A percentile compares a stretch with the other conserved stretches of the same genome.
phyloP scores from a whole-genome alignment of 2,113 vertebrate species.

The Anguilla rostrata region DNA sequence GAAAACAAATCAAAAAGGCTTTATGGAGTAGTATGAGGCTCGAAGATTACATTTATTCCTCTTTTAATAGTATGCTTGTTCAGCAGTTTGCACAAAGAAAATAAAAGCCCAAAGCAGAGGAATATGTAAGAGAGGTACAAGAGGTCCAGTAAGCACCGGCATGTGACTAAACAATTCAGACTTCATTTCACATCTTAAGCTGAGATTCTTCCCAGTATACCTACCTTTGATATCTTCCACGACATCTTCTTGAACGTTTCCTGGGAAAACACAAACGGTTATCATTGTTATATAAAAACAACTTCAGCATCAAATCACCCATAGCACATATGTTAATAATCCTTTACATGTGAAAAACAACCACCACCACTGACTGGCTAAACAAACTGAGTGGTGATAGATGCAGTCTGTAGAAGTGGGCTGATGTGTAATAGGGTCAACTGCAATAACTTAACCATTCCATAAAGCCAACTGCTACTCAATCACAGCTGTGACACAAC shows the following conservation, averaged over 20 bases:
- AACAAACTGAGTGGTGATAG: background rate
- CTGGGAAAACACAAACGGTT: constrained; percentile 56
- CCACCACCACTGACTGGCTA: background rate
- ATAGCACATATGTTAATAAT: background rate
- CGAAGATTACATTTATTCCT: background rate
- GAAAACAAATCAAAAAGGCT: background rate
- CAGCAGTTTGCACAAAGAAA: background rate
- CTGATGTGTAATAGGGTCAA: background rate
- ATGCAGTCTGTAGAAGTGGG: background rate
- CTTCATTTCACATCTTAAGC: background rate
- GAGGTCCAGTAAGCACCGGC: background rate
- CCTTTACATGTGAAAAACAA: background rate
- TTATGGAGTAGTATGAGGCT: background rate
- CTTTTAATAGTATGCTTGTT: background rate
- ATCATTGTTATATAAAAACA: background rate
- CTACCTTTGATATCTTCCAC: constrained; percentile 97
- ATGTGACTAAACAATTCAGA: background rate
- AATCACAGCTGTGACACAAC: background rate
- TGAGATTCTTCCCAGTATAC: background rate
- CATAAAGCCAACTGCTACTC: too few relatives aligned
- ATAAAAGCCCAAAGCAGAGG: too few relatives aligned
- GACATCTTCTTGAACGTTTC: constrained; percentile 85
- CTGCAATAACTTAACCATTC: too few relatives aligned
- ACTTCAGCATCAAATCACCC: background rate
- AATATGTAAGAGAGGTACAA: background rate